Evolutionary conservation across 1,140 invertebrate species (phyloP), one percentile per base, ranked within the genome.

Genomic region (Saccostrea cuccullata): DNA sequence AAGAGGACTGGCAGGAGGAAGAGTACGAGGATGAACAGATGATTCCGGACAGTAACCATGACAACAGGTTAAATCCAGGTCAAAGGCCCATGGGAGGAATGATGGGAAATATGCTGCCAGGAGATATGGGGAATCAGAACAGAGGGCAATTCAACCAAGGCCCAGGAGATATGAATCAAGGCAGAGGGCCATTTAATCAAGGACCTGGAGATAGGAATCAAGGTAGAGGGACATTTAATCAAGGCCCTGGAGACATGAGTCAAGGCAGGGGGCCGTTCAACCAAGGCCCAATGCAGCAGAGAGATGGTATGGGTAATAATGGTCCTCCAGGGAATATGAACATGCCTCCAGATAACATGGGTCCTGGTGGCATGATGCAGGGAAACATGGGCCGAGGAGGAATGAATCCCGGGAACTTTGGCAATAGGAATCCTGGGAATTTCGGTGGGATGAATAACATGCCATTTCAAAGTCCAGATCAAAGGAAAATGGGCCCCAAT

Each of bases 381-480:
- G 86, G 89, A 30, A 87, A 60, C 15, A 60, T 55, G 56, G 60
- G 56, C 70, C 20, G 15, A 36, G 82, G 70, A 58, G 30, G 82
- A 88, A 36, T 89, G 30, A 64, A 86, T 26, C 23, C 55, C n/a
- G 73, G 87, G n/a, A 83, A 86, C 73, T 82, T 55, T 64, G 40
- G 20, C 12, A 23, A 60, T 8, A 30, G n/a, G 40, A 40, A 85
- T n/a, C n/a, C 55, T 85, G 30, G n/a, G 36, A 85, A 55, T 17
- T 67, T 67, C 36, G 40, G 70, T 30, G 70, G 70, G 26, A 77
- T 77, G 70, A 77, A 77, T 77, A 26, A 20, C 20, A 64, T 89
- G 23, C 40, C 26, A 12, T 89, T 36, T 87, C 15, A 73, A 30
- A 64, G 13, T 64, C 20, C 56, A 11, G 58, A 30, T 13, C 73